Conservation (phyloP, 1,140 invertebrate genomes). For the Homarus americanus region DNA sequence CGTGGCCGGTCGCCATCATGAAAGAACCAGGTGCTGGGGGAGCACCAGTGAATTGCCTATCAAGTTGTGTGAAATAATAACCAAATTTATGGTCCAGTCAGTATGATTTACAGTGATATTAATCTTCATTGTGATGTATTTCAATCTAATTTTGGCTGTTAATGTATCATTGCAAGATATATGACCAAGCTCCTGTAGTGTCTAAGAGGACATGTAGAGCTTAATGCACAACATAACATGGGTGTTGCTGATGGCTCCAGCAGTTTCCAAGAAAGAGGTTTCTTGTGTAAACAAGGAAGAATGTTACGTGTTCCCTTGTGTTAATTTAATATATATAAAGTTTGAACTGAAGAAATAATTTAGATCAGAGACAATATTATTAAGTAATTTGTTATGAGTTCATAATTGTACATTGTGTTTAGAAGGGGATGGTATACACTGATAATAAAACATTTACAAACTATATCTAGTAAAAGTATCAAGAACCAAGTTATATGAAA, state of each 20-base stretch:
- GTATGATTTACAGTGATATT: background rate
- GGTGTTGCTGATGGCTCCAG: background rate
- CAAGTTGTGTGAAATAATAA: background rate
- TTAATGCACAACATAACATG: background rate
- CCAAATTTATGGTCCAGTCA: background rate
- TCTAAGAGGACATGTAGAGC: background rate
- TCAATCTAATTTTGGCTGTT: background rate
- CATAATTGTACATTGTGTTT: background rate
- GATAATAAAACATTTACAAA: background rate
- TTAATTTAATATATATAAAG: background rate
- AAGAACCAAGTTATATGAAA: background rate
- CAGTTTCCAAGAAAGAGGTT: background rate
- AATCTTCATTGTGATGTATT: background rate
- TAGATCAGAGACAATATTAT: background rate
- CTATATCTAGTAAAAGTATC: no score
- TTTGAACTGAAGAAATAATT: background rate
- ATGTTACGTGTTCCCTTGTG: background rate
- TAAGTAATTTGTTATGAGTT: background rate
- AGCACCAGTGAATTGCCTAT: background rate
- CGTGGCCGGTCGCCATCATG: slow-evolving; percentile 35
- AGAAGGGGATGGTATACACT: slow-evolving; percentile 17
- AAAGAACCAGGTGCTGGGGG: background rate
- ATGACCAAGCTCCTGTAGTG: background rate
- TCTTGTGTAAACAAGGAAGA: background rate
- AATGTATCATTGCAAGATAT: slow-evolving; percentile 15